Evolutionary conservation across 1,140 invertebrate genomes (phyloP).

Genomic region (Drosophila guanche): DNA sequence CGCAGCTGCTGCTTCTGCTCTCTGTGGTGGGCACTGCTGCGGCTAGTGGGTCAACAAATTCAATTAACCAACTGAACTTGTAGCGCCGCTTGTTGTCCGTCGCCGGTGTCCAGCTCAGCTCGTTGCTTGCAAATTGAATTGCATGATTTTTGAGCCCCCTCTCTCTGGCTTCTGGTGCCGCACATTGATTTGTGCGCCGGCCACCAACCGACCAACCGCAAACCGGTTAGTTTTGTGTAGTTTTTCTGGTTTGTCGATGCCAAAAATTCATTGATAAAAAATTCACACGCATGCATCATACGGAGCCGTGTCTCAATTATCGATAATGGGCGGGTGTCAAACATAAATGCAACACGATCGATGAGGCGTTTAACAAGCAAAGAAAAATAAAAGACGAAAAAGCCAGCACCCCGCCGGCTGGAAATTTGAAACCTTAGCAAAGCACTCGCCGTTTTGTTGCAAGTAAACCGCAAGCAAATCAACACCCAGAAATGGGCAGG

Average conservation of each 20-base stretch:
- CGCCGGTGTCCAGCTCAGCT: conserved; percentile 1
- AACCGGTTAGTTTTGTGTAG: conserved; percentile 42
- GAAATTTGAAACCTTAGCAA: conserved; percentile 19
- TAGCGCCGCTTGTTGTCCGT: conserved; percentile 47
- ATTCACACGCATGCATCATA: conserved; percentile 3
- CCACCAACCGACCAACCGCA: neutral
- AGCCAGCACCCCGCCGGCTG: no score
- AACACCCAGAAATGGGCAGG: neutral
- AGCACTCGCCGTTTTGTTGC: conserved; percentile 24
- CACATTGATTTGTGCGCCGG: conserved; percentile 46
- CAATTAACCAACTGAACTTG: conserved; percentile 79
- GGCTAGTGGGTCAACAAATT: conserved; percentile 76
- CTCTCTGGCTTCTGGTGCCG: neutral
- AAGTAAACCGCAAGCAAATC: conserved; percentile 6
- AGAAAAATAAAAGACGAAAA: no score
- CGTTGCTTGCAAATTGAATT: conserved; percentile 61
- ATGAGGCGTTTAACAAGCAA: no score
- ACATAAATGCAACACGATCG: conserved; percentile 6
- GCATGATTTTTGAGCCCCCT: conserved; percentile 38
- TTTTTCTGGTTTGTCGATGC: conserved; percentile 16
- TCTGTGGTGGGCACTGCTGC: conserved; percentile 18
- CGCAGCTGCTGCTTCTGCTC: conserved; percentile 9
- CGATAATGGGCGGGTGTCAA: conserved; percentile 30
- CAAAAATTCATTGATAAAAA: conserved; percentile 68
- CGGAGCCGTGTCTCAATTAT: conserved; percentile 32